Evolutionary conservation across 2,888 invertebrate genomes (phyloP), one percentile per base, ranked within the genome.

Genomic region (Ariolimax columbianus): DNA sequence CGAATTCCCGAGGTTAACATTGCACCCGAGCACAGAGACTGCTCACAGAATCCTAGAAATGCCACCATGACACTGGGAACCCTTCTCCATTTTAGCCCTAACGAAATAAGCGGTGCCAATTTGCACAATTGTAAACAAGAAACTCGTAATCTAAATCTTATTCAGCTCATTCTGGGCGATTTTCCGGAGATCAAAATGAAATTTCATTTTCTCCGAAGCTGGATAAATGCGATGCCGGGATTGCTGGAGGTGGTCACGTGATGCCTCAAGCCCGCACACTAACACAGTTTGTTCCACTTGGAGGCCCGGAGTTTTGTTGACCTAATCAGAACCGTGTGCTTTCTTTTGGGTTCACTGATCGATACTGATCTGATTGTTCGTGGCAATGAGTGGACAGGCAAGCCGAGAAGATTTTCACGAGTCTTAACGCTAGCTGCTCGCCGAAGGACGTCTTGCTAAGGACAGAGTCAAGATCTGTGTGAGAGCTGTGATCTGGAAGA

Each of bases 51-150:
- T 59, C 40, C 51, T 38, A 38, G 55, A 84, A 86, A 86, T 78
- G 79, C 84, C 89, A 70, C 92, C 89, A 72, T 91, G 91, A 77
- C 90, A 89, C 47, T 86, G 77, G 17, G 89, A 88, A 68, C 91
- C 91, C 79, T 89, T 89, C 55, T 92, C 84, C 86, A 88, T 89
- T 75, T 83, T 77, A 79, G 84, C 82, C 79, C 82, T 88, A 88
- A 88, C 84, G 86, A 82, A 86, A 88, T 88, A 86, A 87, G 86
- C 72, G 79, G 80, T 87, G 88, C 87, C 87, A 88, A 88, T 88
- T 88, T 87, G 86, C 73, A 83, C 85, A 83, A 88, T 86, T 86
- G 88, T 88, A 88, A 88, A 88, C 88, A 88, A 85, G 88, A 83
- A 87, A 85, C 81, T 83, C 87, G 87, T 87, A 88, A 88, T 88